Conservation (phyloP, 2,113 vertebrate species). For the Amphilophus citrinellus region DNA sequence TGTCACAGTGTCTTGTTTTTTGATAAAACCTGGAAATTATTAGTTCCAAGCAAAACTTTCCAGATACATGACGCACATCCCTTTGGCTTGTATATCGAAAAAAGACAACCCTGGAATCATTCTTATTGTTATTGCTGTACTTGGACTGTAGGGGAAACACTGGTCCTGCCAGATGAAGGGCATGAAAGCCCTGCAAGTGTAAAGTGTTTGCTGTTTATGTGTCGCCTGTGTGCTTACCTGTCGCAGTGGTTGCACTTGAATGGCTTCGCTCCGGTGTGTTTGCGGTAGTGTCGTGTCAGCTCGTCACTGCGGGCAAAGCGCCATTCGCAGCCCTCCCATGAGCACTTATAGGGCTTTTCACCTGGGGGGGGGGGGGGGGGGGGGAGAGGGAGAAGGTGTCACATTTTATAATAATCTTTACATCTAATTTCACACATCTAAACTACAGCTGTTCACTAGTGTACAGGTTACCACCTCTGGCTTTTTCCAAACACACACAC, state of each 20-base stretch:
- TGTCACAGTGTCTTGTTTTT: too few species aligned
- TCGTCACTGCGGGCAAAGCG: conserved; percentile 95
- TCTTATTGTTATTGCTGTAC: too few species aligned
- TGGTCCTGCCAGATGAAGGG: neutral
- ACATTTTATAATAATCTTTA: conserved; percentile 58
- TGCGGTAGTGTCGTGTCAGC: conserved; percentile 96
- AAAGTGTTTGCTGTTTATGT: conserved; percentile 3
- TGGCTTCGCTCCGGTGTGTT: conserved; percentile 96
- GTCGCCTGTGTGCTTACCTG: conserved; percentile 80
- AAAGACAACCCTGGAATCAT: too few species aligned
- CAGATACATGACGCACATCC: too few species aligned
- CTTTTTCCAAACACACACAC: conserved; percentile 23
- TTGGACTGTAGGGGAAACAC: neutral
- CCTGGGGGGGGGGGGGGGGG: conserved; percentile 44
- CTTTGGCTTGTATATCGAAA: too few species aligned
- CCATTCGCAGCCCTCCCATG: conserved; percentile 96
- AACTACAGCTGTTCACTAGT: conserved; percentile 68
- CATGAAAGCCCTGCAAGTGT: neutral
- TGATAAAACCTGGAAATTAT: too few species aligned
- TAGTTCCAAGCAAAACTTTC: too few species aligned
- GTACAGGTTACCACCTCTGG: conserved; percentile 48
- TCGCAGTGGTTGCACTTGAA: conserved; percentile 99
- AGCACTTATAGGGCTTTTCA: conserved; percentile 95
- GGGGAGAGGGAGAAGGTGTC: conserved; percentile 16
- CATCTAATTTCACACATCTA: conserved; percentile 61